Evolutionary conservation across 2,888 invertebrate genomes (phyloP).

Genomic region (Drosophila rubida): DNA sequence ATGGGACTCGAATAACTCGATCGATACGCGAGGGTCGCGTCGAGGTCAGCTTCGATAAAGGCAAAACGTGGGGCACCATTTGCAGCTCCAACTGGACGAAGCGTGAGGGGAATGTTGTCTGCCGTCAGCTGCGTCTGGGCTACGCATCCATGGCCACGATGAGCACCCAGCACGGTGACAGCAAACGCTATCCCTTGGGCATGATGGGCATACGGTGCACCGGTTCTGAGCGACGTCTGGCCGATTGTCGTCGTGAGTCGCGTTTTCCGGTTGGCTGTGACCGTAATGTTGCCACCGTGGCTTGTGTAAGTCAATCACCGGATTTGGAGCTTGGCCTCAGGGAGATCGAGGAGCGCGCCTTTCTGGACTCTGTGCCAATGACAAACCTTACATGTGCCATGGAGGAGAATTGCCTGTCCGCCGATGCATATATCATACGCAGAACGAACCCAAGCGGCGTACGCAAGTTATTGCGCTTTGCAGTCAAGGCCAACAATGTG

Average conservation of each 20-base stretch:
- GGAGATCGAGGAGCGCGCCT: conserved; percentile 69
- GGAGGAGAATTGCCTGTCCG: conserved; percentile 80
- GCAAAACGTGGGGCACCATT: conserved; percentile 76
- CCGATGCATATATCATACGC: conserved; percentile 76
- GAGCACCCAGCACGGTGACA: conserved; percentile 69
- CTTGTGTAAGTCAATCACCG: conserved; percentile 67
- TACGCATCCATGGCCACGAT: conserved; percentile 70
- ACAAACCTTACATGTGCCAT: conserved; percentile 75
- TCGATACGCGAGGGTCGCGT: conserved; percentile 73
- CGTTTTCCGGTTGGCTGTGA: conserved; percentile 67
- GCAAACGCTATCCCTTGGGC: conserved; percentile 61
- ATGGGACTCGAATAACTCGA: not conserved
- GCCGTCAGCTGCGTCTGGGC: conserved; percentile 74
- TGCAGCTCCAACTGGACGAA: conserved; percentile 76
- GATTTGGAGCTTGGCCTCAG: conserved; percentile 72
- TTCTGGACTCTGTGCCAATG: conserved; percentile 73
- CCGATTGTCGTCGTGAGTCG: conserved; percentile 72
- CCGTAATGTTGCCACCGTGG: conserved; percentile 73
- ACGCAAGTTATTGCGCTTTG: conserved; percentile 76
- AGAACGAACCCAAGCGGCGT: conserved; percentile 63
- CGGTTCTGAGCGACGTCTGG: conserved; percentile 68
- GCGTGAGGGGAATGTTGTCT: conserved; percentile 80
- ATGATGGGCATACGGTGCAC: conserved; percentile 79
- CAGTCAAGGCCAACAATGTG: conserved; percentile 78
- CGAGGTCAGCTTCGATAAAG: conserved; percentile 77